phyloP scores from a whole-genome alignment of 2,888 invertebrate species.

The Acleris sparsana region DNA sequence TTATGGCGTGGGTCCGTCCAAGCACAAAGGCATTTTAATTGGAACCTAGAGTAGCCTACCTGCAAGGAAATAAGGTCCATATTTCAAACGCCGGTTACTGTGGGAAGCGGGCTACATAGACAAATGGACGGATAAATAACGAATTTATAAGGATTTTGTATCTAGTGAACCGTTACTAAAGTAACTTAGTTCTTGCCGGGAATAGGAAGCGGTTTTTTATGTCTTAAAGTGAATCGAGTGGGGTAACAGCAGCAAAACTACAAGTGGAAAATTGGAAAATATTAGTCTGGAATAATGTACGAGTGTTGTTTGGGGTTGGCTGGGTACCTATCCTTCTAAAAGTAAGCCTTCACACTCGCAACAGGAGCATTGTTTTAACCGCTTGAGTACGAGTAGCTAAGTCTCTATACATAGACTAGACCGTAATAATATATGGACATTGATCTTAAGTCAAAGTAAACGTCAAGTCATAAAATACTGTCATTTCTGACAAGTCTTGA shows the following conservation, averaged over 20 bases:
- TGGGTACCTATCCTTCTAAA: too few species aligned
- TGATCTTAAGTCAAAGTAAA: too few species aligned
- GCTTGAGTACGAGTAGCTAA: too few species aligned
- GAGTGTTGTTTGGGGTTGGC: too few species aligned
- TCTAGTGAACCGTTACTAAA: slow-evolving; percentile 23
- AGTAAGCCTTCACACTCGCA: too few species aligned
- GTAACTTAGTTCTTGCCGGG: slow-evolving; percentile 24
- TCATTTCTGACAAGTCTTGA: too few species aligned
- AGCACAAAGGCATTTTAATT: slow-evolving; percentile 37
- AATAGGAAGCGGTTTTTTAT: slow-evolving; percentile 14
- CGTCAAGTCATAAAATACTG: too few species aligned
- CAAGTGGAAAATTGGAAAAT: background rate
- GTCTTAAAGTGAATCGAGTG: background rate
- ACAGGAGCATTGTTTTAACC: too few species aligned
- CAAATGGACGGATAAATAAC: slow-evolving; percentile 37
- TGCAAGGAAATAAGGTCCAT: slow-evolving; percentile 27
- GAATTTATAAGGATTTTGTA: slow-evolving; percentile 35
- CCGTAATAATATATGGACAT: too few species aligned
- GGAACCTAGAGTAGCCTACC: slow-evolving; percentile 25
- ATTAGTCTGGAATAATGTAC: background rate
- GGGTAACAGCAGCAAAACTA: background rate
- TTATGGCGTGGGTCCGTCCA: slow-evolving; percentile 20
- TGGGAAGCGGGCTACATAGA: slow-evolving; percentile 23
- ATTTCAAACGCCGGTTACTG: slow-evolving; percentile 25
- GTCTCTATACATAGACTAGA: too few species aligned